Evolutionary conservation across 2,797 vertebrate genomes (phyloP).

Genomic region (Glyptemys insculpta): DNA sequence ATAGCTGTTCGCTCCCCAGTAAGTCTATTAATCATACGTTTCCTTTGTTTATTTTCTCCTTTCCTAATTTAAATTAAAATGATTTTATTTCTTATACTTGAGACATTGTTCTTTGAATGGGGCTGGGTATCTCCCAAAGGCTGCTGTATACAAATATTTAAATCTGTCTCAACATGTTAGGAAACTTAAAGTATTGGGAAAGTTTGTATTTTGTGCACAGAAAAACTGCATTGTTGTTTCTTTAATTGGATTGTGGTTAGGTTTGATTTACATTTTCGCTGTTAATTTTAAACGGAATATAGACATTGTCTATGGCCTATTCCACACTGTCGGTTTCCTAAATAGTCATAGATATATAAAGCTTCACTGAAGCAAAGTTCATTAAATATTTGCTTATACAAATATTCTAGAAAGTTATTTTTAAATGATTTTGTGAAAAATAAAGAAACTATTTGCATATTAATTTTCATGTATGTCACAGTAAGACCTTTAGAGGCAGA

Average conservation of each 20-base stretch:
- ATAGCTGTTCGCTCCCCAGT: neutral
- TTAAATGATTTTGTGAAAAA: neutral
- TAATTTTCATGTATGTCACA: neutral
- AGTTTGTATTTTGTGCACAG: fast-evolving
- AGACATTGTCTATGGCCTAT: neutral
- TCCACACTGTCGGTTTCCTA: neutral
- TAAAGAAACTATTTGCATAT: neutral
- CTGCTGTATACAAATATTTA: neutral
- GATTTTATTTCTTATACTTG: neutral
- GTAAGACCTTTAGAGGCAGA: fast-evolving
- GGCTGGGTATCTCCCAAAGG: neutral
- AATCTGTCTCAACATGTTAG: neutral
- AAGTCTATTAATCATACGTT: neutral
- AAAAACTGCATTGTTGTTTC: neutral
- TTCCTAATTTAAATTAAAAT: neutral
- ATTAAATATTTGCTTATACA: neutral
- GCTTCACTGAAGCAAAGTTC: neutral
- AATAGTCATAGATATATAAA: neutral
- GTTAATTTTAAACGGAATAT: neutral
- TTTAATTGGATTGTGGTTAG: neutral
- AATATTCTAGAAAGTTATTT: fast-evolving
- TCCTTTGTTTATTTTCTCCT: neutral
- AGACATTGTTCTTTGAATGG: neutral
- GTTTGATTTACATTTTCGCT: fast-evolving
- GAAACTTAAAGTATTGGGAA: neutral